A percentile compares a stretch with the other conserved stretches of the same genome.
Evolutionary conservation across 2,888 invertebrate species (phyloP).

Genomic region (Folsomia candida): DNA sequence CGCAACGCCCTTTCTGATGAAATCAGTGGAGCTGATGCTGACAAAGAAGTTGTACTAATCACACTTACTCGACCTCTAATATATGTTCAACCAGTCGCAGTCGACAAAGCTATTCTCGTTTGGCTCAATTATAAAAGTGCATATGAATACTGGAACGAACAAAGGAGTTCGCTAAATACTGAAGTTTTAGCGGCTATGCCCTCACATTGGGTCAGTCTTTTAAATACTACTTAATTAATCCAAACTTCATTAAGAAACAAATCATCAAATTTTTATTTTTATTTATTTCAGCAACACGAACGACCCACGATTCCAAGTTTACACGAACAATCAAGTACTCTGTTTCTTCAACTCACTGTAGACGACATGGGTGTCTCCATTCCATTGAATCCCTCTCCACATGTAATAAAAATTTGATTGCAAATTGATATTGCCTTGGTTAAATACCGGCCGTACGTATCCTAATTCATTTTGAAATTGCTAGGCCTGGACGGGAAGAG

Average conservation of each 20-base stretch:
- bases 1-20: slow-evolving; percentile 86
- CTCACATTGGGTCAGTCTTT: slow-evolving; percentile 54
- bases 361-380: slow-evolving; percentile 96
- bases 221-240: not conserved
- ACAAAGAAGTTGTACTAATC: slow-evolving; percentile 84
- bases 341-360: slow-evolving; percentile 90
- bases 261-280: not conserved
- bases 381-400: slow-evolving; percentile 79
- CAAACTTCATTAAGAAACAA: too few relatives aligned
- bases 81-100: slow-evolving; percentile 93
- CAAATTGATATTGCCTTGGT: not conserved
- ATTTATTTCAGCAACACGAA: slow-evolving; percentile 17
- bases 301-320: slow-evolving; percentile 37
- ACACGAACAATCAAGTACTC: slow-evolving; percentile 71
- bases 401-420: slow-evolving; percentile 55
- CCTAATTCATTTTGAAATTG: not conserved
- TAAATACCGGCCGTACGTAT: not conserved
- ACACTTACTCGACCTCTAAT: slow-evolving; percentile 89
- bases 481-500: slow-evolving; percentile 59
- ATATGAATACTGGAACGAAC: slow-evolving; percentile 98
- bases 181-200: slow-evolving; percentile 64
- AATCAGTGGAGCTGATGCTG: slow-evolving; percentile 66
- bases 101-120: slow-evolving; percentile 95
- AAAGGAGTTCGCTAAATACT: slow-evolving; percentile 83
- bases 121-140: slow-evolving; percentile 99